Percentiles rank a stretch among this genome's conserved stretches.
Evolutionary conservation across 1,140 invertebrate genomes (phyloP).

Genomic region (Brachionus paranguensis): DNA sequence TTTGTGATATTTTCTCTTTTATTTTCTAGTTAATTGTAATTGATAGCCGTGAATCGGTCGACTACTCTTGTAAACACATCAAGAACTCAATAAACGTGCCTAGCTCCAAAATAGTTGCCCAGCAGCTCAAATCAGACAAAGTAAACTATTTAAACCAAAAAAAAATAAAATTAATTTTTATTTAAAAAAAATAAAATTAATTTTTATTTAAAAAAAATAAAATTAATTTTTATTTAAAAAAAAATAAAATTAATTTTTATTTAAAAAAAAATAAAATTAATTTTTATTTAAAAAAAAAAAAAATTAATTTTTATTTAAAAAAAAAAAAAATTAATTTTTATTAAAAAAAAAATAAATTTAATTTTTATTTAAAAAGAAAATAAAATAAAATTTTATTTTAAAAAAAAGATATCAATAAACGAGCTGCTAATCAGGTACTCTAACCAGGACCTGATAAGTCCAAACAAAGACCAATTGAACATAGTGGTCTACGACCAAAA

Average conservation of each 20-base stretch:
- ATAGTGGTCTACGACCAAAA: slow-evolving; percentile 36
- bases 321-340: no score
- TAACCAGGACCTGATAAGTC: not conserved
- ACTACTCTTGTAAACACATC: not conserved
- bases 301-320: no score
- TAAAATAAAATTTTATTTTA: no score
- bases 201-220: no score
- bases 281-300: no score
- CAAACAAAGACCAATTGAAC: not conserved
- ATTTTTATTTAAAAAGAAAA: not conserved
- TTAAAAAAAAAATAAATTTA: no score
- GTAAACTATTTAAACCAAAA: not conserved
- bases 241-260: no score
- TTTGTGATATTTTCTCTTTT: not conserved
- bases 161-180: no score
- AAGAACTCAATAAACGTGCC: not conserved
- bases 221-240: no score
- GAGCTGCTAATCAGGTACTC: slow-evolving; percentile 14
- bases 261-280: no score
- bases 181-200: no score
- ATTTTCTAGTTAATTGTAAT: slow-evolving; percentile 6
- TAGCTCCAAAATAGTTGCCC: not conserved
- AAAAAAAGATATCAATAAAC: not conserved
- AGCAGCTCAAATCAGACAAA: slow-evolving; percentile 18
- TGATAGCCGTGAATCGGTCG: not conserved